phyloP scores from a whole-genome alignment of 2,888 invertebrate species.

The Himalopsyche tibetana region DNA sequence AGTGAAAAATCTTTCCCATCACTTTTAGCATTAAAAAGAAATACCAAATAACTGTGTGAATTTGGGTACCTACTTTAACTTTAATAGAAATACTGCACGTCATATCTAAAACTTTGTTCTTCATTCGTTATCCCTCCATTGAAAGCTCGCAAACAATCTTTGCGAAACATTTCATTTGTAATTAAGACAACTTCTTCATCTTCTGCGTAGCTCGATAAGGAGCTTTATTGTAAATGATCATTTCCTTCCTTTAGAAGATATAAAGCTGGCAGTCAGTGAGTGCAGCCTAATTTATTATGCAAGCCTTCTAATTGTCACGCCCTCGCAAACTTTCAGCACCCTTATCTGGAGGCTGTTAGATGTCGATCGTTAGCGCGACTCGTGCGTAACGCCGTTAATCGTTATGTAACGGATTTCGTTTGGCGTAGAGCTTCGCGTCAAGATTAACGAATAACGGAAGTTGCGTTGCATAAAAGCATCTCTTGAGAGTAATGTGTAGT shows the following conservation, averaged over 20 bases:
- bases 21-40: too few species aligned
- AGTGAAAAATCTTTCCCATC: too few species aligned
- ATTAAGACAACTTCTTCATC: constrained; percentile 16
- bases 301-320: constrained; percentile 57
- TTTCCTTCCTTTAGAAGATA: constrained; percentile 35
- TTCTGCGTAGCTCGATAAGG: constrained; percentile 22
- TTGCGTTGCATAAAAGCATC: constrained; percentile 60
- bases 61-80: too few species aligned
- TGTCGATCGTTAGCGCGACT: constrained; percentile 61
- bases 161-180: constrained; percentile 7
- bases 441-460: constrained; percentile 65
- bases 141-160: neutral
- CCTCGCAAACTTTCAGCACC: constrained; percentile 48
- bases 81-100: neutral
- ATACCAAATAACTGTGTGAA: too few species aligned
- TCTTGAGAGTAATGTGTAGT: constrained; percentile 18
- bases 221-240: constrained; percentile 41
- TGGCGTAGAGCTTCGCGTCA: constrained; percentile 53
- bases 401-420: constrained; percentile 62
- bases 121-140: neutral
- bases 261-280: constrained; percentile 43
- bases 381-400: constrained; percentile 65
- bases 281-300: constrained; percentile 53
- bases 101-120: neutral
- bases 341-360: constrained; percentile 53